Percentiles rank a stretch among this genome's conserved stretches.
Evolutionary conservation across 2,113 vertebrate genomes (phyloP).

Genomic region (Mola mola): DNA sequence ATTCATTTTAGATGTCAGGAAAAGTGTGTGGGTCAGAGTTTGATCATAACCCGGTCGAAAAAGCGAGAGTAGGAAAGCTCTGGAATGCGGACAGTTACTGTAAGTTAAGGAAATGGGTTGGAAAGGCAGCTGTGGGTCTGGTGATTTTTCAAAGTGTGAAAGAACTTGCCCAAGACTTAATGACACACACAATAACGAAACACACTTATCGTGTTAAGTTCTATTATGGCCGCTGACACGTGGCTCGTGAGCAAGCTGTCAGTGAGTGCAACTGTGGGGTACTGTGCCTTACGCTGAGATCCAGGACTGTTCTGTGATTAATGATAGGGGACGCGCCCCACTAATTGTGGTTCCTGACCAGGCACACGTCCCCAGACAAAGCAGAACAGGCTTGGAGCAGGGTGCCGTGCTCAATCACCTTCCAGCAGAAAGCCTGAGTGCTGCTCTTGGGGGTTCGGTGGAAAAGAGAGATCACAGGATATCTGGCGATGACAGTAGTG

Average conservation of each 20-base stretch:
- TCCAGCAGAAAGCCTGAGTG: constrained; percentile 59
- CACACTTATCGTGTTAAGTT: not conserved
- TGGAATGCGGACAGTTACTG: no score
- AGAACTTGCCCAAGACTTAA: no score
- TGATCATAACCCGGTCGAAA: no score
- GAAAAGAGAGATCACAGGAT: constrained; percentile 64
- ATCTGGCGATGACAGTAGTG: constrained; percentile 65
- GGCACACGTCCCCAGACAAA: constrained; percentile 80
- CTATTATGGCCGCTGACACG: not conserved
- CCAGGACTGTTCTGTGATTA: constrained; percentile 75
- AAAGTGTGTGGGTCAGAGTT: no score
- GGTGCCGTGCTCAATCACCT: constrained; percentile 79
- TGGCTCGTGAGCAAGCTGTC: constrained; percentile 52
- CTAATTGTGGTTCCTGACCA: constrained; percentile 80
- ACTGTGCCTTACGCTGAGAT: constrained; percentile 46
- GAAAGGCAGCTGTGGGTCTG: no score
- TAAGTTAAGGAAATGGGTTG: no score
- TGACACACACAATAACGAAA: not conserved
- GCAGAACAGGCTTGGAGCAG: constrained; percentile 73
- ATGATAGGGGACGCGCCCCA: constrained; percentile 79
- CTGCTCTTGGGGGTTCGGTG: constrained; percentile 34
- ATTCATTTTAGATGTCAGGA: no score
- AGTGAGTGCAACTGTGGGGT: constrained; percentile 40
- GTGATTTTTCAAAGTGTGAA: no score
- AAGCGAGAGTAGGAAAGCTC: no score